A percentile compares a stretch with the other conserved stretches of the same genome.
These are phyloP conservation scores for Dusona sp. DNA, from an alignment of 2,888 invertebrate genomes.

Conservation along the genomic window DNA sequence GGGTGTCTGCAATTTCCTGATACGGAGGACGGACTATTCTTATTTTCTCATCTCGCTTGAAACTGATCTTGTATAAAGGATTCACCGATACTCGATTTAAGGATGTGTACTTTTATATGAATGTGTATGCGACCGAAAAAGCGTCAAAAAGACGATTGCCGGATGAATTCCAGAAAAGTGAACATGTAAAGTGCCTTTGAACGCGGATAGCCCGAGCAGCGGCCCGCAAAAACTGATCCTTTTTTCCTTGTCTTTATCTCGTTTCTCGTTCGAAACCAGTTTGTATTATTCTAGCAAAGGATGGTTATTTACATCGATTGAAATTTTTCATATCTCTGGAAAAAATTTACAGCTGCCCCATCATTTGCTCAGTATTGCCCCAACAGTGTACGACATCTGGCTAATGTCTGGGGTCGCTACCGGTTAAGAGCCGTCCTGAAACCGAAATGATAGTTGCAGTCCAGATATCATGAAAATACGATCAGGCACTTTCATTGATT, in stretches of 20 bases:
- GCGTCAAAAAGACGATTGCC: slow-evolving; percentile 20
- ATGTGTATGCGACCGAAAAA: slow-evolving; percentile 27
- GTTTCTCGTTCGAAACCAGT: background rate
- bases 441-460: too few relatives aligned
- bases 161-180: slow-evolving; percentile 41
- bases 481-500: background rate
- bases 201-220: slow-evolving; percentile 12
- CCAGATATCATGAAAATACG: background rate
- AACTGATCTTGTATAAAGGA: background rate
- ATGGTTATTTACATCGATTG: background rate
- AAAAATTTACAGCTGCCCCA: too few relatives aligned
- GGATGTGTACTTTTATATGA: background rate
- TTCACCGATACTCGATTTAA: background rate
- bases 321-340: background rate
- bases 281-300: slow-evolving; percentile 2
- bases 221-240: background rate
- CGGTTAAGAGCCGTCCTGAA: too few relatives aligned
- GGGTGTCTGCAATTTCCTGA: slow-evolving; percentile 1
- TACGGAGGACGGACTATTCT: background rate
- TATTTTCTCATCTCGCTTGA: background rate
- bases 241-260: slow-evolving; percentile 10
- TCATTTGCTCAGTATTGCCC: too few relatives aligned
- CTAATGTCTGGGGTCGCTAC: too few relatives aligned
- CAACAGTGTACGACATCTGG: too few relatives aligned
- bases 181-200: slow-evolving; percentile 56